Evolutionary conservation across 2,797 vertebrate genomes (phyloP), one percentile per base, ranked within the genome.

Genomic region (Sebastes taczanowskii): DNA sequence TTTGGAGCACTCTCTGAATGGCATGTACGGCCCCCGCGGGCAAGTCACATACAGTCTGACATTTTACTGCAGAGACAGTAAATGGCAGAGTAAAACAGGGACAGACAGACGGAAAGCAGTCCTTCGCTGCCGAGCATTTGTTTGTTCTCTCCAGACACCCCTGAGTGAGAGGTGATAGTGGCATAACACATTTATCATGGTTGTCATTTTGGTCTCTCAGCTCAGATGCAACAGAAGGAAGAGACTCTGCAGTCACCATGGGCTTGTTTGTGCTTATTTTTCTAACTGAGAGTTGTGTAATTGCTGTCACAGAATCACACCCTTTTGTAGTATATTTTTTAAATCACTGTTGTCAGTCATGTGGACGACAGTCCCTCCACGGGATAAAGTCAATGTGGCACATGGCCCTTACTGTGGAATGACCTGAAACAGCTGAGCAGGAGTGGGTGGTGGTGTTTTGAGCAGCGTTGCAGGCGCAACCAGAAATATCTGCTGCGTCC

Each of bases 351-450:
- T 63, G 59, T 88, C 80, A 82, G 80, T 64, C 71, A 38, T 84
- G 80, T 81, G 87, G 49, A 86, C 79, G 80, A 82, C 82, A 88
- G 83, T 70, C 81, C 64, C 49, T 86, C 77, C 62, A 32, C 42
- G 81, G 79, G 86, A 91, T 89, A 78, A 90, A 94, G 92, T 92
- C 70, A 67, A 74, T 88, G 87, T 3, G 49, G 89, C 89, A 92
- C 93, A 92, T 88, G 91, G 86, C 81, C 78, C 84, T 74, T 62
- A 32, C 92, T 89, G 87, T 91, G 93, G 94, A 95, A 95, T 93
- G 90, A 89, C 84, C 87, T 53, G 71, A 94, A 96, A 95, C 95
- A 96, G 95, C 95, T 96, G 95, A 95, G 91, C 74, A 85, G 84
- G 86, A 89, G 90, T 91, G 94, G 93, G 94, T 86, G 90, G 89